These are phyloP conservation scores for Epizoanthus stellaris DNA, from an alignment of 92 coral and sea anemone species.

Conservation along the genomic window DNA sequence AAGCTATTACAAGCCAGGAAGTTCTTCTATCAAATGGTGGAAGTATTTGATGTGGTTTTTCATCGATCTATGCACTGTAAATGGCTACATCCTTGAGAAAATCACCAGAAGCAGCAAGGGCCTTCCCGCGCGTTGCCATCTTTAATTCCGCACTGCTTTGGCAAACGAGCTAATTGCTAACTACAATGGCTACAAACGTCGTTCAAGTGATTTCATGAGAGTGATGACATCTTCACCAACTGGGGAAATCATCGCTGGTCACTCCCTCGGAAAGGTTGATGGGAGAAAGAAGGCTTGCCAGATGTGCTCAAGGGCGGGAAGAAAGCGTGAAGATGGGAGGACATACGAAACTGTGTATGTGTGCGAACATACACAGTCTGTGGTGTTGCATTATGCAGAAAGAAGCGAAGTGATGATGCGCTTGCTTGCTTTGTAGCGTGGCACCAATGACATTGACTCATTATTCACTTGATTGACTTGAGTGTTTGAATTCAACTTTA, in stretches of 20 bases:
- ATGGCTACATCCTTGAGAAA: slow-evolving; percentile 50
- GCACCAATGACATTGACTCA: slow-evolving; percentile 28
- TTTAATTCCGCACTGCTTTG: slow-evolving; percentile 40
- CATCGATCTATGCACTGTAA: slow-evolving; percentile 51
- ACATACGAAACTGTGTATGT: slow-evolving; percentile 24
- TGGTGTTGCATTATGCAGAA: slow-evolving; percentile 37
- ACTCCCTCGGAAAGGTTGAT: slow-evolving; percentile 17
- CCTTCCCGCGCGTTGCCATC: slow-evolving; percentile 37
- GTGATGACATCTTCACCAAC: slow-evolving; percentile 15
- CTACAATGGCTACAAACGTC: slow-evolving; percentile 38
- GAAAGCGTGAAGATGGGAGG: slow-evolving; percentile 37
- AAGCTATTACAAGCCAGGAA: slow-evolving; percentile 48
- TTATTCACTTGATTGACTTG: slow-evolving; percentile 19
- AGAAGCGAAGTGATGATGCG: slow-evolving; percentile 9
- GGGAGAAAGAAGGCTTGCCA: slow-evolving; percentile 48
- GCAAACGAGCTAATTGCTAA: slow-evolving; percentile 35
- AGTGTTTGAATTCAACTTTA: not conserved
- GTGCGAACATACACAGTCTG: slow-evolving; percentile 54
- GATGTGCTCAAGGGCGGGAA: slow-evolving; percentile 40
- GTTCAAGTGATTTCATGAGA: not conserved
- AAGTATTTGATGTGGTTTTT: slow-evolving; percentile 58
- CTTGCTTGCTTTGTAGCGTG: slow-evolving; percentile 22
- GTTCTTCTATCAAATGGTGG: slow-evolving; percentile 53
- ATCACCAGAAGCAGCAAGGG: slow-evolving; percentile 10
- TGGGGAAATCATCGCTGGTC: slow-evolving; percentile 35